These are phyloP conservation scores for Neofelis nebulosa DNA, from an alignment of 2,113 vertebrate species.

Conservation along the genomic window DNA sequence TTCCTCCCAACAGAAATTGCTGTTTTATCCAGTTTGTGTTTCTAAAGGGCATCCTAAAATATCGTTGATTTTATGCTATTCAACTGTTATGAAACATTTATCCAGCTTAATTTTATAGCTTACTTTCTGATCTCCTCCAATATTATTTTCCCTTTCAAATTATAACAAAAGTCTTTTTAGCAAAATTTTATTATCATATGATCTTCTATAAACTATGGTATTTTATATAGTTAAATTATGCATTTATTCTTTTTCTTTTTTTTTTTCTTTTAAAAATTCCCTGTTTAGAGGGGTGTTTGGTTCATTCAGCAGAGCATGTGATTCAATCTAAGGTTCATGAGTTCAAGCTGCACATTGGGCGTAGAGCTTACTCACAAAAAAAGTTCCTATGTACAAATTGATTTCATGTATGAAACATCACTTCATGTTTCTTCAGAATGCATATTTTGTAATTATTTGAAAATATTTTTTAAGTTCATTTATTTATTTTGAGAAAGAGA, in stretches of 20 bases:
- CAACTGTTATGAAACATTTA: slow-evolving; percentile 52
- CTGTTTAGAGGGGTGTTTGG: background rate
- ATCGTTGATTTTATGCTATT: slow-evolving; percentile 53
- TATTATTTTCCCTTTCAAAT: background rate
- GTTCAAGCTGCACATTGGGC: background rate
- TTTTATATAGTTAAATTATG: background rate
- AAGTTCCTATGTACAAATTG: background rate
- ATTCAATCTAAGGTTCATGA: background rate
- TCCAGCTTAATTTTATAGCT: slow-evolving; percentile 50
- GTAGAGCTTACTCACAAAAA: background rate
- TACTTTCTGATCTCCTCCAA: slow-evolving; percentile 31
- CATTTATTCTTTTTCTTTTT: background rate
- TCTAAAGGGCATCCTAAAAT: slow-evolving; percentile 67
- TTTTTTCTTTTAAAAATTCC: background rate
- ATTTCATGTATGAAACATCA: background rate
- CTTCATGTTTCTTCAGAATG: background rate
- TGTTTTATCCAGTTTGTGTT: slow-evolving; percentile 48
- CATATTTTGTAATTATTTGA: background rate
- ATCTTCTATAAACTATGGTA: background rate
- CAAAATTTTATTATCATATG: background rate
- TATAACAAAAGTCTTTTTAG: background rate
- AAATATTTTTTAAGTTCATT: background rate
- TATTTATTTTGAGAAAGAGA: background rate
- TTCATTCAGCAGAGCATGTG: background rate
- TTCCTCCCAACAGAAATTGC: slow-evolving; percentile 73